phyloP scores from a whole-genome alignment of 2,113 vertebrate species.

The Thymallus thymallus region DNA sequence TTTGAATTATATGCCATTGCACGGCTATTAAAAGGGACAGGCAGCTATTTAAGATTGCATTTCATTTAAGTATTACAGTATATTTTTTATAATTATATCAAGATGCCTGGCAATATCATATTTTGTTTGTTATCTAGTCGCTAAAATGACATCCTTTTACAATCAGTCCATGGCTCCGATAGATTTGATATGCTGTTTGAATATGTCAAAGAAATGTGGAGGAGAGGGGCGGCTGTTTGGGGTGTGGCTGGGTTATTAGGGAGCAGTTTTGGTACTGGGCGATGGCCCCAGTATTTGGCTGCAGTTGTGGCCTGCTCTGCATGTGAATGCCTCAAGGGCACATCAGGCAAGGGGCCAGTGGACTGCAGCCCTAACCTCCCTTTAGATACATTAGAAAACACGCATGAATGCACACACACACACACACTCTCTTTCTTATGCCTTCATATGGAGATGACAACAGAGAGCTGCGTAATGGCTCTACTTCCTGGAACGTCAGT shows the following conservation, averaged over 20 bases:
- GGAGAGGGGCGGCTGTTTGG: neutral
- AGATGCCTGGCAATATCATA: too few species aligned
- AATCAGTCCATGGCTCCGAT: neutral
- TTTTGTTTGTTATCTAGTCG: too few species aligned
- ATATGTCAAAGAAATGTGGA: slow-evolving; percentile 7
- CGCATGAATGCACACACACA: neutral
- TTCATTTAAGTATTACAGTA: too few species aligned
- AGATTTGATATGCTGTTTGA: slow-evolving; percentile 31
- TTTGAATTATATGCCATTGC: too few species aligned
- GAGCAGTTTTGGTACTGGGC: slow-evolving; percentile 49
- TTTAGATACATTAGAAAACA: neutral
- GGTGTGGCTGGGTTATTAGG: slow-evolving; percentile 11
- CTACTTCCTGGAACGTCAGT: slow-evolving; percentile 54
- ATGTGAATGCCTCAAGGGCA: slow-evolving; percentile 64
- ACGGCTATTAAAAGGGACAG: too few species aligned
- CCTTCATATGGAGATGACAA: slow-evolving; percentile 35
- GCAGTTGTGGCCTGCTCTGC: slow-evolving; percentile 46
- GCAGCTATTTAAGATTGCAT: too few species aligned
- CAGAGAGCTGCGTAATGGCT: slow-evolving; percentile 29
- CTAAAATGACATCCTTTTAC: neutral
- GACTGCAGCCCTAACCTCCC: neutral
- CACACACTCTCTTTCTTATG: slow-evolving; percentile 20
- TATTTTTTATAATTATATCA: too few species aligned
- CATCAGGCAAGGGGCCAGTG: slow-evolving; percentile 53
- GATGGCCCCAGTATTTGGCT: slow-evolving; percentile 44